Evolutionary conservation across 1,140 invertebrate genomes (phyloP).

Genomic region (Mamestra configurata): DNA sequence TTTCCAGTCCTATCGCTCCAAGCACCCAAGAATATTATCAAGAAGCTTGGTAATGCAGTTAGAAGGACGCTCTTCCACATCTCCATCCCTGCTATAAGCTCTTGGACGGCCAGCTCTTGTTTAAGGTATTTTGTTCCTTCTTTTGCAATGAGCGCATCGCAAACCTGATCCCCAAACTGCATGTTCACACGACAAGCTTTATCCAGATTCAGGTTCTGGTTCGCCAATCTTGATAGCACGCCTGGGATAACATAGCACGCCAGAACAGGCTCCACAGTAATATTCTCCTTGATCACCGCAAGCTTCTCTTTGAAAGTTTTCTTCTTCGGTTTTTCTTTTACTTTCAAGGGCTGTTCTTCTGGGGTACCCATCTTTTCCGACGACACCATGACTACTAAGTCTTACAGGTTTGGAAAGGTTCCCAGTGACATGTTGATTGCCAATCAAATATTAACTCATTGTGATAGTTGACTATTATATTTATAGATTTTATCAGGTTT

Average conservation of each 20-base stretch:
- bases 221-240: constrained; percentile 85
- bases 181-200: constrained; percentile 90
- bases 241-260: constrained; percentile 87
- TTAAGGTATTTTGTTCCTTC: constrained; percentile 78
- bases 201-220: constrained; percentile 89
- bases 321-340: constrained; percentile 66
- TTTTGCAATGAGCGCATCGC: constrained; percentile 85
- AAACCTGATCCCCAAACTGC: constrained; percentile 83
- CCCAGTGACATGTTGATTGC: constrained; percentile 7
- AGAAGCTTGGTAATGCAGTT: constrained; percentile 84
- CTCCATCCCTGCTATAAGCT: constrained; percentile 87
- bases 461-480: constrained; percentile 34
- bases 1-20: constrained; percentile 91
- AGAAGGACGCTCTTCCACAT: constrained; percentile 87
- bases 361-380: constrained; percentile 62
- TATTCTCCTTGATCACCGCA: constrained; percentile 75
- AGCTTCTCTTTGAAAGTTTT: constrained; percentile 86
- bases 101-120: constrained; percentile 86
- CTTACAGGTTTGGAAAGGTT: constrained; percentile 19
- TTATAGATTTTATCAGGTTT: constrained; percentile 57
- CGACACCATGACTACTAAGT: constrained; percentile 41
- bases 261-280: constrained; percentile 88
- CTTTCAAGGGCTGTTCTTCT: constrained; percentile 73
- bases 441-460: constrained; percentile 53
- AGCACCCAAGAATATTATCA: constrained; percentile 89